Evolutionary conservation across 2,113 vertebrate species (phyloP), one percentile per base, ranked within the genome.

Genomic region (Charadrius vociferus): DNA sequence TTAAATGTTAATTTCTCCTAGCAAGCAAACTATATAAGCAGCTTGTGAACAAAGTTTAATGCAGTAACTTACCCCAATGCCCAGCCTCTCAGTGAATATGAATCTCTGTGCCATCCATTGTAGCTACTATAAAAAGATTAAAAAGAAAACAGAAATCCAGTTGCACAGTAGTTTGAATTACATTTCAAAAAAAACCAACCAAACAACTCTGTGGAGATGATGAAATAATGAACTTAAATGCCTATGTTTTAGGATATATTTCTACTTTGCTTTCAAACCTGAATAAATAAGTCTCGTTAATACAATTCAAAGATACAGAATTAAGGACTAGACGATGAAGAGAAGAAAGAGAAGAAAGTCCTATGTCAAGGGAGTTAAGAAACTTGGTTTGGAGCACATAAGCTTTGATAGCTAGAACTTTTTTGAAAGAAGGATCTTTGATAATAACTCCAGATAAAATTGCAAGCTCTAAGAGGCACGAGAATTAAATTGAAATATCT

Each of bases 71-170:
- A 99, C 99, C 98, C 99, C 43, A 99, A 63, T 3, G 98, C 99
- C 99, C 99, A 99, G 37, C 96, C 97, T 97, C 98, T 98, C 72
- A 99, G 98, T 27, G 99, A 99, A 72, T 99, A 98, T 1, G 99
- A 97, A 86, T 99, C 99, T 94, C 99, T 98, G 96, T 99, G 98
- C 99, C 99, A 99, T 63, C 99, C 99, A 75, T 97, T 99, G 93
- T 99, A 99, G 68, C 92, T 99, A 94, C 99, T 99, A 68, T 82
- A 89, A 94, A 71, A 97, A 89, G 56, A 94, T 97, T 7, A 29
- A 37, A 95, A 90, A 90, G 29, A 87, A 94, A 74, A 81, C 4
- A 10, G 80, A 94, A 80, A 30, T 17, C 19, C 41, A 93, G 45
- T 73, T 85, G 61, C 6, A 22, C 14, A 62, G 10, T 15, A 63